Conservation (phyloP, 2,888 invertebrate genomes). For the Cremastinae sp. region DNA sequence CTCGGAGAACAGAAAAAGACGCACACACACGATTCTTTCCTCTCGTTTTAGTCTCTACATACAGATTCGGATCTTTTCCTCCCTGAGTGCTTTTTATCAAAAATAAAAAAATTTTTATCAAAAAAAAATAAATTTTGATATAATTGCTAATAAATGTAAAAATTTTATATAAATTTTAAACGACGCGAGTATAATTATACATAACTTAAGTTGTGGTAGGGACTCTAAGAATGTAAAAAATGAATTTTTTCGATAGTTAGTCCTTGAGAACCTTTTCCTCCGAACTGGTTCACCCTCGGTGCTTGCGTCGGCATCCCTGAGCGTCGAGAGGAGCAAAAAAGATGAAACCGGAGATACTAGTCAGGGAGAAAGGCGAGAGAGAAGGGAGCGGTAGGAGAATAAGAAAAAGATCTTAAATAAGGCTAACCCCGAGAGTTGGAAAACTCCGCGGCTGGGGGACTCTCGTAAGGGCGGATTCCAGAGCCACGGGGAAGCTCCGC, state of each 20-base stretch:
- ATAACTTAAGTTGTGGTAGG: too few species aligned
- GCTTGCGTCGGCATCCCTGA: too few species aligned
- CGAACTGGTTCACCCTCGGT: too few species aligned
- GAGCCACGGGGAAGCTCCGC: neutral
- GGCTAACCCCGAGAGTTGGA: constrained; percentile 5
- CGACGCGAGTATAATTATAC: constrained; percentile 1
- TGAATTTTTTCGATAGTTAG: neutral
- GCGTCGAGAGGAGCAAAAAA: too few species aligned
- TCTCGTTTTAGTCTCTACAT: too few species aligned
- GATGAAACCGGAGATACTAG: neutral
- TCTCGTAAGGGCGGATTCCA: constrained; percentile 2
- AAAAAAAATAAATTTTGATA: too few species aligned
- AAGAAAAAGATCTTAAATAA: neutral
- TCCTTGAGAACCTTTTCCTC: too few species aligned
- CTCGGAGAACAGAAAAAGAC: constrained; percentile 16
- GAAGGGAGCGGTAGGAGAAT: neutral
- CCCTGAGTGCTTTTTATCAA: too few species aligned
- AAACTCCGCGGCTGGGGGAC: neutral
- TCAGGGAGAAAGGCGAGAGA: neutral
- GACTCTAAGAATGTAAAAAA: too few species aligned
- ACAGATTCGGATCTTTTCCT: too few species aligned
- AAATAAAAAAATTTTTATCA: too few species aligned
- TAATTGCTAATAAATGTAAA: too few species aligned
- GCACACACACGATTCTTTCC: neutral
- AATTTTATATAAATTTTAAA: constrained; percentile 5